Conservation (phyloP, 2,113 vertebrate species). For the Puma concolor region DNA sequence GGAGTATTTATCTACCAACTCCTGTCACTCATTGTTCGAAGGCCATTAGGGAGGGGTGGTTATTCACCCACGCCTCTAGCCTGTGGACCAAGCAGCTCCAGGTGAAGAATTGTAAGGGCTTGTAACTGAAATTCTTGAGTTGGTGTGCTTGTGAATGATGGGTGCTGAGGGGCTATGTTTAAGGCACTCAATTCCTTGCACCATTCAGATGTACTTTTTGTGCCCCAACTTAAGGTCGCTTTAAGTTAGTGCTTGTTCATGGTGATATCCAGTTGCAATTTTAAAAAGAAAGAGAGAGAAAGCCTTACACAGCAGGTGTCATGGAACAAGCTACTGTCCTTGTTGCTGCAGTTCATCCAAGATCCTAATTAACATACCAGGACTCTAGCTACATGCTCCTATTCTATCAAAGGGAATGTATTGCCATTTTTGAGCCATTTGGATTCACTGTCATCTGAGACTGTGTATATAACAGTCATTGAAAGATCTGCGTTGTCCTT, state of each 20-base stretch:
- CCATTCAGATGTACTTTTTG: not conserved
- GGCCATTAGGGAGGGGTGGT: not conserved
- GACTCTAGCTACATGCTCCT: not conserved
- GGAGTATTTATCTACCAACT: not conserved
- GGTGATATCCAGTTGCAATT: not conserved
- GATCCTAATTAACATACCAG: not conserved
- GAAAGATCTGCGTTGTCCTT: not conserved
- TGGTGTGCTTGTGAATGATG: not conserved
- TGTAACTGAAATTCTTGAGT: not conserved
- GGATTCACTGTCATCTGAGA: not conserved
- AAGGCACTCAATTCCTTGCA: not conserved
- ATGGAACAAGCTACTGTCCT: not conserved
- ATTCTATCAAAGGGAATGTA: not conserved
- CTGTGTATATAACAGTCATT: not conserved
- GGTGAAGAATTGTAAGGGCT: not conserved
- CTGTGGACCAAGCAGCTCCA: not conserved
- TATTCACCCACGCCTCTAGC: not conserved
- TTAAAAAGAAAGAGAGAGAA: not conserved
- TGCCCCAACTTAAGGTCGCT: not conserved
- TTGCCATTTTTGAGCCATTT: not conserved
- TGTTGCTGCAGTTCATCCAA: not conserved
- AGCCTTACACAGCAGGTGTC: not conserved
- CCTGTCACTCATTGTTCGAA: not conserved
- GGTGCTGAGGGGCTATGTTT: not conserved
- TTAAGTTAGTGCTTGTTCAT: not conserved